Evolutionary conservation across 2,113 vertebrate species (phyloP).

Genomic region (Sminthopsis crassicaudata): DNA sequence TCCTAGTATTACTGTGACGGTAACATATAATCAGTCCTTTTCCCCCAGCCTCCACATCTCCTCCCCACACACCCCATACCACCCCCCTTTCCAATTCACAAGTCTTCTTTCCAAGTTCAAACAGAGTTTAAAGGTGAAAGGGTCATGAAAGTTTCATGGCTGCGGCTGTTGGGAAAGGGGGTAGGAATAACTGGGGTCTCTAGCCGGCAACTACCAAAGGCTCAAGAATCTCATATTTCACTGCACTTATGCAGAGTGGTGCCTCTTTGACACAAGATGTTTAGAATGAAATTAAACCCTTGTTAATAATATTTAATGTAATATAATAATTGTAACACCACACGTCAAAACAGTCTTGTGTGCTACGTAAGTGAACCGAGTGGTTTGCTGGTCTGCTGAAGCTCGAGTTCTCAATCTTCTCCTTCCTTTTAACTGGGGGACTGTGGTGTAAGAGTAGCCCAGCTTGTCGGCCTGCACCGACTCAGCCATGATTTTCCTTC

Average conservation of each 20-base stretch:
- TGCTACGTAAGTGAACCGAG: constrained; percentile 78
- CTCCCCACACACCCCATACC: constrained; percentile 56
- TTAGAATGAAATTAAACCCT: constrained; percentile 85
- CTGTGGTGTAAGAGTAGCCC: constrained; percentile 67
- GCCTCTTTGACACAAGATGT: constrained; percentile 82
- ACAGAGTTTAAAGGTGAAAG: constrained; percentile 91
- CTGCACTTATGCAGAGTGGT: constrained; percentile 78
- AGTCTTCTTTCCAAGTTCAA: constrained; percentile 90
- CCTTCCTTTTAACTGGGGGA: constrained; percentile 70
- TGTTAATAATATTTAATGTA: constrained; percentile 86
- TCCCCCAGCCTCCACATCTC: constrained; percentile 64
- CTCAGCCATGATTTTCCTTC: constrained; percentile 71
- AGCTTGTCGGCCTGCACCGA: constrained; percentile 72
- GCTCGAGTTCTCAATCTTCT: constrained; percentile 69
- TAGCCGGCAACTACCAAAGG: constrained; percentile 77
- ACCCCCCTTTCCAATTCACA: constrained; percentile 81
- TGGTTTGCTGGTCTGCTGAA: constrained; percentile 79
- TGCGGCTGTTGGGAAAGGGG: constrained; percentile 84
- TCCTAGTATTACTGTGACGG: constrained; percentile 85
- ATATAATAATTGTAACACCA: constrained; percentile 83
- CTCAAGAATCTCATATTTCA: constrained; percentile 83
- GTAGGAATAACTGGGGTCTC: constrained; percentile 86
- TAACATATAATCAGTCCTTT: constrained; percentile 88
- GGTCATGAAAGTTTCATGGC: constrained; percentile 90
- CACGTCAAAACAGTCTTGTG: constrained; percentile 79